Evolutionary conservation across 2,888 invertebrate genomes (phyloP), one percentile per base, ranked within the genome.

Genomic region (Agriotes lineatus): DNA sequence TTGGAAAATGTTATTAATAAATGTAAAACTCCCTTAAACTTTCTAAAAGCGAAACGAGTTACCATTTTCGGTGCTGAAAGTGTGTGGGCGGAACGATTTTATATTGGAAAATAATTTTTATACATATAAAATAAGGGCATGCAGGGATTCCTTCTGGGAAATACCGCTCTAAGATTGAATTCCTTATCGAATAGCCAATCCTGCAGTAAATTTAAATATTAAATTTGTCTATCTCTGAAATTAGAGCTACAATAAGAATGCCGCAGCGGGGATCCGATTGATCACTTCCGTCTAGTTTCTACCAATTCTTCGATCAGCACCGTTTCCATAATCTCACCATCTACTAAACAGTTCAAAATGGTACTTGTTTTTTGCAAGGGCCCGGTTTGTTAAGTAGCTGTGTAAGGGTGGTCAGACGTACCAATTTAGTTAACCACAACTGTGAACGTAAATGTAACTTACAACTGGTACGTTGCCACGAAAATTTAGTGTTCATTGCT

Each of bases 401-500:
- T 25, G 9, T 12, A 30, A 50, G 50, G 25, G 22, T 50, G 25
- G 50, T 30, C 50, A n/a, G 30, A 50, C n/a, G 30, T 50, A 16
- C 14, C 14, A 14, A 30, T 12, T 3, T 9, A 25, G 52, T 33
- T 52, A 14, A 52, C 33, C 52, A 35, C 52, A 52, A 16, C 14
- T 16, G 42, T 42, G 9, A 42, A 42, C 6, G 16, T 42, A 42
- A 42, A 42, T 42, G 48, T 48, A 48, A 19, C 19, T 48, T 22
- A 48, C 48, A 48, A 48, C 25, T 33, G 33, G 16, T n/a, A 33
- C 10, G 52, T 18, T 52, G 18, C 16, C 33, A 7, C 52, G 30
- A 35, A 33, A 30, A 52, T 52, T 30, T 52, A 52, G 18, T 52
- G 52, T 14, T 33, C 33, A 30, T 52, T 33, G 52, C 52, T 52